A percentile compares a stretch with the other conserved stretches of the same genome.
Conservation (phyloP, 2,797 vertebrate species). For the Bradypodion ventrale region DNA sequence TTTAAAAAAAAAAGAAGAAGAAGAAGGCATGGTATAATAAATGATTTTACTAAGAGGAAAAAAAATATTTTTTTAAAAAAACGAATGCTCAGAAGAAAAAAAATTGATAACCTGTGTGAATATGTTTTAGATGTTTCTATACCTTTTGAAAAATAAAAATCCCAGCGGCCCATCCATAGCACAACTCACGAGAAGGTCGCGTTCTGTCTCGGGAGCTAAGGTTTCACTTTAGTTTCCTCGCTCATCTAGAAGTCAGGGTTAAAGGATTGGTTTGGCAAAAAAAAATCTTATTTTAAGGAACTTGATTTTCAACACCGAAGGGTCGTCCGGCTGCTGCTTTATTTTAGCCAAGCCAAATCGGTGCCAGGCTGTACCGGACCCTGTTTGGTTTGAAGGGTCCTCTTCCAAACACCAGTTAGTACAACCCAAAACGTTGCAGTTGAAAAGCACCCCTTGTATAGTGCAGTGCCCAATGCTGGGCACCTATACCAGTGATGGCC, state of each 20-base stretch:
- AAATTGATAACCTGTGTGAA: slow-evolving; percentile 84
- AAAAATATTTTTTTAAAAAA: slow-evolving; percentile 88
- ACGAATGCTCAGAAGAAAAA: slow-evolving; percentile 85
- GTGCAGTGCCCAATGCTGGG: background rate
- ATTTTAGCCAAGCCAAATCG: slow-evolving; percentile 71
- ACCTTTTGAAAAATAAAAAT: slow-evolving; percentile 82
- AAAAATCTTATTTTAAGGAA: slow-evolving; percentile 14
- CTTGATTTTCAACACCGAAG: slow-evolving; percentile 52
- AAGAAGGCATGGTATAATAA: slow-evolving; percentile 92
- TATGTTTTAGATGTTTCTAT: slow-evolving; percentile 87
- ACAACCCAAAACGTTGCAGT: background rate
- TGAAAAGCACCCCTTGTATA: background rate
- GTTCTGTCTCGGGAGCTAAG: slow-evolving; percentile 76
- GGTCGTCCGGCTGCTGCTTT: slow-evolving; percentile 76
- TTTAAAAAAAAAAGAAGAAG: slow-evolving; percentile 70
- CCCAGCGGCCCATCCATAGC: slow-evolving; percentile 82
- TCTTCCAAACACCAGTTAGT: accelerated
- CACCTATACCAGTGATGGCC: no score
- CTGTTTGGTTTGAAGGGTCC: background rate
- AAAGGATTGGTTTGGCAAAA: slow-evolving; percentile 59
- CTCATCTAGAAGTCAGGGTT: slow-evolving; percentile 76
- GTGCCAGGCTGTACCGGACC: accelerated
- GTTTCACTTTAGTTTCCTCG: slow-evolving; percentile 76
- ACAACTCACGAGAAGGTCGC: slow-evolving; percentile 78
- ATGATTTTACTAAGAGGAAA: slow-evolving; percentile 88